A percentile compares a stretch with the other conserved stretches of the same genome.
Evolutionary conservation across 2,113 vertebrate species (phyloP).

Genomic region (Misgurnus anguillicaudatus): DNA sequence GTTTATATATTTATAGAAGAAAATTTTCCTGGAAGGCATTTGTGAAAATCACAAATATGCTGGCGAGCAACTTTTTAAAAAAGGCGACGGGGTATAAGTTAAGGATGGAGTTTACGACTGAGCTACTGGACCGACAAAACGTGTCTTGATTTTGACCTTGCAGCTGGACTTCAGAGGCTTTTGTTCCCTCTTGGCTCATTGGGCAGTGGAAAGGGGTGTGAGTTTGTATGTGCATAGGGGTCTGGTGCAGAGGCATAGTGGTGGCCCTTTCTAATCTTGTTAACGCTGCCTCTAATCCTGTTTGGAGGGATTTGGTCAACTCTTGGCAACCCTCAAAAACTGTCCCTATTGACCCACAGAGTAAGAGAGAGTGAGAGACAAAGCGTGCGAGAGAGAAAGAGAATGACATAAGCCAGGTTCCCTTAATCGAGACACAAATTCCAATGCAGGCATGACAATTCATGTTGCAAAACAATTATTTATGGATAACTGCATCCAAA

Average conservation of each 20-base stretch:
- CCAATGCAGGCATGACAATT: neutral
- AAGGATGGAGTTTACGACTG: no score
- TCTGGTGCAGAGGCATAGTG: slow-evolving; percentile 14
- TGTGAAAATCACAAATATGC: no score
- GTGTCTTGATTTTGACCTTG: no score
- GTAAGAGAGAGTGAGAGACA: slow-evolving; percentile 3
- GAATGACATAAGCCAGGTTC: neutral
- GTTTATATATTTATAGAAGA: no score
- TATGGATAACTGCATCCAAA: neutral
- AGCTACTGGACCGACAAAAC: no score
- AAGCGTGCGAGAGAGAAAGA: neutral
- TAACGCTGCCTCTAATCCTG: slow-evolving; percentile 40
- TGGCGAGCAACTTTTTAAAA: no score
- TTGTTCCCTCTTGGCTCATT: no score
- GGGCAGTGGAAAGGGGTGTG: neutral
- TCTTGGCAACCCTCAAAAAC: slow-evolving; percentile 31
- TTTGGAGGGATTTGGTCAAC: slow-evolving; percentile 44
- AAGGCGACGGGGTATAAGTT: no score
- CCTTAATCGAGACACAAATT: neutral
- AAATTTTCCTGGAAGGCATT: no score
- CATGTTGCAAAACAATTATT: neutral
- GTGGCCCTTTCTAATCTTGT: slow-evolving; percentile 46
- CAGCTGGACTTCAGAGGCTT: no score
- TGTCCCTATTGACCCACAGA: slow-evolving; percentile 23
- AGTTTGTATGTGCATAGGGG: slow-evolving; percentile 13